Conservation (phyloP, 1,140 invertebrate species). For the Lepeophtheirus salmonis region DNA sequence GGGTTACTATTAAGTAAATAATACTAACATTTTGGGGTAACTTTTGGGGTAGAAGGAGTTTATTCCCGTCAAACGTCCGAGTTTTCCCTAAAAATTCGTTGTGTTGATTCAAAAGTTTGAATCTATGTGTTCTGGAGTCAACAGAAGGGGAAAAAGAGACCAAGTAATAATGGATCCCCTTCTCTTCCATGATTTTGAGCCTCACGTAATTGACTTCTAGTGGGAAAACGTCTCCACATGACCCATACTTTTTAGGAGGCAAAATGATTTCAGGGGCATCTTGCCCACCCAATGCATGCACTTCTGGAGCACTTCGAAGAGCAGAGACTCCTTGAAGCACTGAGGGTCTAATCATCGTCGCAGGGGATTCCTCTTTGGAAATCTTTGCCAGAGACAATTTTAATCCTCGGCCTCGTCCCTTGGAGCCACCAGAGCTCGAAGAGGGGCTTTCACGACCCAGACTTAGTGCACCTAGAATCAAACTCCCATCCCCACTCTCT, state of each 20-base stretch:
- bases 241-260: background rate
- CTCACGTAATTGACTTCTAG: background rate
- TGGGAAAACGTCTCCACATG: background rate
- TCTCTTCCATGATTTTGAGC: background rate
- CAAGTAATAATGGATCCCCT: background rate
- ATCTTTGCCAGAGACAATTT: too few relatives aligned
- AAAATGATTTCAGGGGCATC: background rate
- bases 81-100: background rate
- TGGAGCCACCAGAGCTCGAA: too few relatives aligned
- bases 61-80: background rate
- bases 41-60: background rate
- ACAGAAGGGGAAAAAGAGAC: background rate
- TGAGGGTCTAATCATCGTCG: too few relatives aligned
- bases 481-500: too few relatives aligned
- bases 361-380: too few relatives aligned
- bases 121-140: background rate
- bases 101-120: background rate
- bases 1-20: background rate
- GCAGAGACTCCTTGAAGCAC: background rate
- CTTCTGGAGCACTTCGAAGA: background rate
- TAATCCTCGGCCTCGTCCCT: too few relatives aligned
- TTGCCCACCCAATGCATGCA: background rate
- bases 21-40: background rate
- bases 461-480: too few relatives aligned
- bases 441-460: too few relatives aligned